Percentiles rank a stretch among this genome's conserved stretches.
phyloP scores from a whole-genome alignment of 2,888 invertebrate species.

The Herminia tarsipennalis region DNA sequence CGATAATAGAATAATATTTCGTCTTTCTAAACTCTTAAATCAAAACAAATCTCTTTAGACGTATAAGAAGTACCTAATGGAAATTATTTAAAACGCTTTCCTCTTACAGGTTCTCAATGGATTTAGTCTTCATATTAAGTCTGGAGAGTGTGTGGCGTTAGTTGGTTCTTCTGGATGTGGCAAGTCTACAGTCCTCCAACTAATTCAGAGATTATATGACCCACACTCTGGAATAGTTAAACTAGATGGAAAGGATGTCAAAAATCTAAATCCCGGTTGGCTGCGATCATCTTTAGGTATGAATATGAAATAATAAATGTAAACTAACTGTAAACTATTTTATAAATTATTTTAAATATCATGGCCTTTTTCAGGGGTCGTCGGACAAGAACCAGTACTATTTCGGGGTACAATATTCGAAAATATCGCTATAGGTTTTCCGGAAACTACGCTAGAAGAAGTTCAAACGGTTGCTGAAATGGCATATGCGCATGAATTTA shows the following conservation, averaged over 20 bases:
- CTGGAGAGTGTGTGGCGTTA: constrained; percentile 90
- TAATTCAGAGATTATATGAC: constrained; percentile 91
- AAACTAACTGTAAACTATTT: background rate
- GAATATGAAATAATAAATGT: constrained; percentile 15
- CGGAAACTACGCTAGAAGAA: constrained; percentile 87
- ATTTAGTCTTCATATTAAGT: constrained; percentile 86
- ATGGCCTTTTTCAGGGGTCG: constrained; percentile 84
- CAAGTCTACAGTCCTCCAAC: constrained; percentile 92
- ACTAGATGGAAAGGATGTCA: constrained; percentile 88
- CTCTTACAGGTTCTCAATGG: constrained; percentile 87
- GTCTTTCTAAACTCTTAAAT: too few species aligned
- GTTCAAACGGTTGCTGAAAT: constrained; percentile 89
- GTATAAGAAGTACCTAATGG: too few species aligned
- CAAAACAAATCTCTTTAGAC: too few species aligned
- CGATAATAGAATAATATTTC: background rate
- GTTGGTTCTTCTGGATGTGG: constrained; percentile 93
- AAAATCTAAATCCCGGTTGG: constrained; percentile 90
- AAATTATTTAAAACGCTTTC: constrained; percentile 15
- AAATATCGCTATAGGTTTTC: constrained; percentile 90
- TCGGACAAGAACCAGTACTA: constrained; percentile 94
- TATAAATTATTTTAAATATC: too few species aligned
- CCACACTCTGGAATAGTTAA: constrained; percentile 84
- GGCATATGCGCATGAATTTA: constrained; percentile 92
- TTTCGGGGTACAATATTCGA: constrained; percentile 92
- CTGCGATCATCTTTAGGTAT: constrained; percentile 90